Conservation (phyloP, 2,797 vertebrate species). For the Microctenopoma stevenorrisi region DNA sequence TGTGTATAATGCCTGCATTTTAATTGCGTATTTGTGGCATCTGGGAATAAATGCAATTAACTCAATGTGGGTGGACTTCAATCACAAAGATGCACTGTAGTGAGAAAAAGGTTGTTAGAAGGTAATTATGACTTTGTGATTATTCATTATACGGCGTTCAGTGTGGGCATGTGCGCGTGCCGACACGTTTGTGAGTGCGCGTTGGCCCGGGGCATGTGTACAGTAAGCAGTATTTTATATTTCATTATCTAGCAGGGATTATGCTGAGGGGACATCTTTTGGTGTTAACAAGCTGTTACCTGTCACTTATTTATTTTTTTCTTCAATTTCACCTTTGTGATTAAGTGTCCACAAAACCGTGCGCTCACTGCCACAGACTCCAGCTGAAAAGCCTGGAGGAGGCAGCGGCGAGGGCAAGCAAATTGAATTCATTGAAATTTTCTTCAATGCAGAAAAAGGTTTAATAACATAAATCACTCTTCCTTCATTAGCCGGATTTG, state of each 20-base stretch:
- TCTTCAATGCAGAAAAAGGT: slow-evolving; percentile 64
- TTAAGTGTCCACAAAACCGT: slow-evolving; percentile 20
- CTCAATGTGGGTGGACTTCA: slow-evolving; percentile 84
- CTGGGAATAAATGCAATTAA: slow-evolving; percentile 82
- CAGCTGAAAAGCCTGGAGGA: slow-evolving; percentile 4
- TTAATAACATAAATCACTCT: slow-evolving; percentile 41
- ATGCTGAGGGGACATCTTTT: slow-evolving; percentile 75
- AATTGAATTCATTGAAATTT: slow-evolving; percentile 60
- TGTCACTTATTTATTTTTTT: slow-evolving; percentile 34
- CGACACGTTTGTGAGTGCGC: slow-evolving; percentile 41
- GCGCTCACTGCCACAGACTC: slow-evolving; percentile 13
- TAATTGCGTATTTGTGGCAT: slow-evolving; percentile 80
- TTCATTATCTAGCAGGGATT: slow-evolving; percentile 60
- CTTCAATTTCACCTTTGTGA: no score
- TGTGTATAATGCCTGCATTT: slow-evolving; percentile 71
- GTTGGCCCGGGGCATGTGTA: slow-evolving; percentile 30
- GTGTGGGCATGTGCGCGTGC: slow-evolving; percentile 31
- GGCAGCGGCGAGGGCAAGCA: slow-evolving; percentile 33
- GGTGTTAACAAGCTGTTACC: slow-evolving; percentile 74
- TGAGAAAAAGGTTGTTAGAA: slow-evolving; percentile 81
- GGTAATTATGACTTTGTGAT: slow-evolving; percentile 83
- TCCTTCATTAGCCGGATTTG: slow-evolving; percentile 59
- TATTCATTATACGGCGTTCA: slow-evolving; percentile 73
- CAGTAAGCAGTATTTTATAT: slow-evolving; percentile 67
- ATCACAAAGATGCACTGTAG: slow-evolving; percentile 82